Base-by-base conservation (phyloP, 2,888 invertebrate species). In the Leptopterna dolabrata region DNA sequence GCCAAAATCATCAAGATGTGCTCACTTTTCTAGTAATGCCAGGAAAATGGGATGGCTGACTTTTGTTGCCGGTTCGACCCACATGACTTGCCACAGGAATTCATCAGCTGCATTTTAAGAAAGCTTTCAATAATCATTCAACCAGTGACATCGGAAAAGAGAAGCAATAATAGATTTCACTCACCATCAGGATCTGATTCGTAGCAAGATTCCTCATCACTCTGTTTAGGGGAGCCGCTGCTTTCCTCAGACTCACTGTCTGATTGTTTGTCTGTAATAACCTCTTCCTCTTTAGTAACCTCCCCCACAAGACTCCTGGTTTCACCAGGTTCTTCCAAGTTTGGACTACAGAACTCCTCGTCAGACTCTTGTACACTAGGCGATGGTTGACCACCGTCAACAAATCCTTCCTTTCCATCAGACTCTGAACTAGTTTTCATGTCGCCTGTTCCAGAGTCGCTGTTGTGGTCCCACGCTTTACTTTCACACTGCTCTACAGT, bases 1-100 rank as follows among this genome's bases (percentile, higher is more conserved):
- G n/a, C n/a, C n/a, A n/a, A 36, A 36, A 36, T 36, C 36, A 36
- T 36, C 36, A 4, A 4, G 36, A 36, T 2, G 7, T 36, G 2
- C 88, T 84, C 71, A 89, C 88, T 81, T 86, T 70, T 89, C 89
- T n/a, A 88, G 45, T 29, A 89, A 55, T 81, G 87, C 88, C n/a
- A 89, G 41, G 41, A 88, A 84, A 16, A 89, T 78, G 55, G 87
- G 70, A 14, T 51, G 45, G 43, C 30, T 24, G 45, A 45, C 45
- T 24, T 76, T 76, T 16, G 87, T 76, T 27, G 13, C 63, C 1
- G 83, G 82, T 36, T 89, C 87, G 6, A 80, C 27, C 16, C 76
- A 73, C 76, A 85, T 78, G 2, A 89, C 89, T 0, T 86, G 88
- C 89, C 89, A 89, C 3, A 88, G 73, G 43, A 84, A 29, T 30